A percentile compares a stretch with the other conserved stretches of the same genome.
phyloP scores from a whole-genome alignment of 2,888 invertebrate genomes.

The Peribatodes rhomboidaria region DNA sequence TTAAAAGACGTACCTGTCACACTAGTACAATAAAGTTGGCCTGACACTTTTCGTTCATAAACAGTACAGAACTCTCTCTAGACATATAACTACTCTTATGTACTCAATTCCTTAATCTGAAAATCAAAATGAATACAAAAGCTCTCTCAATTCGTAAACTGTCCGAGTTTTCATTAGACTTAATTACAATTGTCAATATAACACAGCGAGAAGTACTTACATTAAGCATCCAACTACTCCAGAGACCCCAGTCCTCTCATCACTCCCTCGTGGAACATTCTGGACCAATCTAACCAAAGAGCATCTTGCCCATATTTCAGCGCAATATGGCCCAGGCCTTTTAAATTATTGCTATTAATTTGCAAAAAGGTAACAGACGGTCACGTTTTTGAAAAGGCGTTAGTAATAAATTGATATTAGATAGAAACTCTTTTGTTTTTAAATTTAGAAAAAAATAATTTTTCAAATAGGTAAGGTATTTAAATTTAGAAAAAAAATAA shows the following conservation, averaged over 20 bases:
- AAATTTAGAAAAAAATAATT: too few species aligned
- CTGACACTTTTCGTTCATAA: too few species aligned
- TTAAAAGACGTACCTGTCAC: too few species aligned
- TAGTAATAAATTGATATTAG: not conserved
- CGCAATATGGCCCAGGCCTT: constrained; percentile 7
- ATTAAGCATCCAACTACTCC: not conserved
- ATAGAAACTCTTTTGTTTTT: too few species aligned
- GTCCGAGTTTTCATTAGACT: not conserved
- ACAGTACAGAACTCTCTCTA: too few species aligned
- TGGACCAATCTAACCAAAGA: constrained; percentile 15
- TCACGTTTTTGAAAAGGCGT: not conserved
- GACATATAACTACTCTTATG: too few species aligned
- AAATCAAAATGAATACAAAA: too few species aligned
- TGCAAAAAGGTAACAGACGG: constrained; percentile 32
- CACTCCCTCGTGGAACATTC: constrained; percentile 19
- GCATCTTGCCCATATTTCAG: constrained; percentile 22
- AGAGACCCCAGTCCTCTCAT: constrained; percentile 15
- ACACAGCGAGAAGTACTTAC: not conserved
- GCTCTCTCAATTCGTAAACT: too few species aligned
- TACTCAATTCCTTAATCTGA: too few species aligned
- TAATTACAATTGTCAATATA: not conserved
- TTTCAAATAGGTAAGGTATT: too few species aligned
- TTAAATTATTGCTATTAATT: constrained; percentile 37
- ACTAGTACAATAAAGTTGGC: too few species aligned
- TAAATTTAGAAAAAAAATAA: too few species aligned